These are phyloP conservation scores for Crocuta crocuta DNA, from an alignment of 2,113 vertebrate species.

Conservation along the genomic window DNA sequence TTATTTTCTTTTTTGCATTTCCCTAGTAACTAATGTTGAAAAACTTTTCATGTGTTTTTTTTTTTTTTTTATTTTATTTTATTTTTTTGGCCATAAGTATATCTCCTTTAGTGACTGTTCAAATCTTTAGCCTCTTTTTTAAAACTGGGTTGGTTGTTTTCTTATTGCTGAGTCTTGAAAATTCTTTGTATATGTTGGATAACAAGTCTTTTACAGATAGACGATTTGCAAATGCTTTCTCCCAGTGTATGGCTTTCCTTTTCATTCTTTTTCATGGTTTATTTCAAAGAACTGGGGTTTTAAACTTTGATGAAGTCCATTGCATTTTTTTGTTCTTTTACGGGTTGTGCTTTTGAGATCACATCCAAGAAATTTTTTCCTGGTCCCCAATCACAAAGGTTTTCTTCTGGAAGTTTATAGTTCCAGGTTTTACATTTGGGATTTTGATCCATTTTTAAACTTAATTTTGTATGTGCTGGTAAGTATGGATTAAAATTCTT, in stretches of 20 bases:
- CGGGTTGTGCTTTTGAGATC: neutral
- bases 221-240: neutral
- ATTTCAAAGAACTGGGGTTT: neutral
- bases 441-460: neutral
- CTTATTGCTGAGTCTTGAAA: neutral
- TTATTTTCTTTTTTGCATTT: neutral
- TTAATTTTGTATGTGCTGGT: neutral
- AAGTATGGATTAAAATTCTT: neutral
- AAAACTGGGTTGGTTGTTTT: neutral
- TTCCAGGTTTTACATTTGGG: neutral
- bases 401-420: neutral
- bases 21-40: neutral
- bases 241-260: neutral
- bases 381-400: neutral
- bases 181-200: neutral
- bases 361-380: neutral
- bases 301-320: neutral
- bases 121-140: neutral
- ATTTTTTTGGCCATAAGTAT: neutral
- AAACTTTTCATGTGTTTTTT: neutral
- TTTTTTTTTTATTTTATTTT: neutral
- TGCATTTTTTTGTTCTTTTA: neutral
- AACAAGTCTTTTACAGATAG: neutral
- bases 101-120: neutral
- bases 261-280: neutral